phyloP scores from a whole-genome alignment of 2,797 vertebrate species.

The Pyrocephalus nanus region DNA sequence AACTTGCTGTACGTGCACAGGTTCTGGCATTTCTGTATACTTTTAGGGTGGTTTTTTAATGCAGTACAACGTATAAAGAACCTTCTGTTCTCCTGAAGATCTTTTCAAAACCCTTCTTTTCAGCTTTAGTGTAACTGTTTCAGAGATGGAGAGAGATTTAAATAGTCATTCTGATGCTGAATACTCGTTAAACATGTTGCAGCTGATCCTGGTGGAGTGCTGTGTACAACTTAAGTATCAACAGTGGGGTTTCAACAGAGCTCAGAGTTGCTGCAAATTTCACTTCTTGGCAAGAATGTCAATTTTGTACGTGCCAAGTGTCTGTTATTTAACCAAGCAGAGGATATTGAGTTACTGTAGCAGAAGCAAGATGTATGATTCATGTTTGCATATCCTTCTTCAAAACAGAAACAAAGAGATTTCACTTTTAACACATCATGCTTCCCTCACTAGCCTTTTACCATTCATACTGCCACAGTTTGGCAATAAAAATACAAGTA shows the following conservation, averaged over 20 bases:
- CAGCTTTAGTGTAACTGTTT: background rate
- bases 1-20: background rate
- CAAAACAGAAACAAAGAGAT: constrained; percentile 62
- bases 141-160: constrained; percentile 9
- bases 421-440: constrained; percentile 23
- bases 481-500: background rate
- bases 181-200: constrained; percentile 50
- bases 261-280: constrained; percentile 66
- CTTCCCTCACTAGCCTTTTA: constrained; percentile 33
- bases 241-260: constrained; percentile 61
- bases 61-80: background rate
- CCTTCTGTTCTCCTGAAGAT: background rate
- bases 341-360: constrained; percentile 81
- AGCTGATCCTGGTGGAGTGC: constrained; percentile 51
- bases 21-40: background rate
- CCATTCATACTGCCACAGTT: background rate
- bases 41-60: background rate
- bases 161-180: constrained; percentile 49
- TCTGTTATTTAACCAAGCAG: constrained; percentile 82
- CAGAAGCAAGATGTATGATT: constrained; percentile 74
- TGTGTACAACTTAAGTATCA: constrained; percentile 63
- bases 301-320: constrained; percentile 74
- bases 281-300: constrained; percentile 77
- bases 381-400: constrained; percentile 64
- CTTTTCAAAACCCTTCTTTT: constrained; percentile 19